These are phyloP conservation scores for Potorous gilbertii DNA, from an alignment of 2,797 vertebrate species.

Conservation along the genomic window DNA sequence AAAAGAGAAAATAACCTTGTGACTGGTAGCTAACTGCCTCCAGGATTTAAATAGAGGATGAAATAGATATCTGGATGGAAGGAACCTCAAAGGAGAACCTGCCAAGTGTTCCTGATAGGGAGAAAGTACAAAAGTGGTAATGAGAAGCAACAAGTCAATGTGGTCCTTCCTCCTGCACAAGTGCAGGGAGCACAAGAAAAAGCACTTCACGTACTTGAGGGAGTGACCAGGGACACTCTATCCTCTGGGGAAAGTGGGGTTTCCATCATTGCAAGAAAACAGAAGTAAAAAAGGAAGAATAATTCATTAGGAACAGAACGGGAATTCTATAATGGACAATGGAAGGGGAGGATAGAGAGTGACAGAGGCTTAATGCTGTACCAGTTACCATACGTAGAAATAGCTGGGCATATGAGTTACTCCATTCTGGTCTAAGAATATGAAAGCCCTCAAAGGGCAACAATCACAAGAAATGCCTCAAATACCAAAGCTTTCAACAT, in stretches of 20 bases:
- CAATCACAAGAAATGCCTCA: background rate
- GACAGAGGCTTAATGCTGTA: background rate
- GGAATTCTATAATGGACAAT: background rate
- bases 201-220: too few relatives aligned
- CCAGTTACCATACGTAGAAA: background rate
- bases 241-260: background rate
- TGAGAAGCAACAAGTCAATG: too few relatives aligned
- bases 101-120: too few relatives aligned
- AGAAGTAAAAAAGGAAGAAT: background rate
- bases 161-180: background rate
- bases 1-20: too few relatives aligned
- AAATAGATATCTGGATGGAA: too few relatives aligned
- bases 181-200: background rate
- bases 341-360: background rate
- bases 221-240: background rate
- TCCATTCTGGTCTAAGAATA: background rate
- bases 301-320: background rate
- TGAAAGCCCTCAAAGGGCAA: rapidly evolving
- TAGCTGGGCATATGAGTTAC: background rate
- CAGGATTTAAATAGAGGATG: too few relatives aligned
- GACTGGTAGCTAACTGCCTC: too few relatives aligned
- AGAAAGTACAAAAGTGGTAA: too few relatives aligned
- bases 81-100: too few relatives aligned
- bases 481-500: rapidly evolving
- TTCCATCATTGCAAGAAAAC: background rate